phyloP scores from a whole-genome alignment of 2,113 vertebrate genomes.

The Strix uralensis region DNA sequence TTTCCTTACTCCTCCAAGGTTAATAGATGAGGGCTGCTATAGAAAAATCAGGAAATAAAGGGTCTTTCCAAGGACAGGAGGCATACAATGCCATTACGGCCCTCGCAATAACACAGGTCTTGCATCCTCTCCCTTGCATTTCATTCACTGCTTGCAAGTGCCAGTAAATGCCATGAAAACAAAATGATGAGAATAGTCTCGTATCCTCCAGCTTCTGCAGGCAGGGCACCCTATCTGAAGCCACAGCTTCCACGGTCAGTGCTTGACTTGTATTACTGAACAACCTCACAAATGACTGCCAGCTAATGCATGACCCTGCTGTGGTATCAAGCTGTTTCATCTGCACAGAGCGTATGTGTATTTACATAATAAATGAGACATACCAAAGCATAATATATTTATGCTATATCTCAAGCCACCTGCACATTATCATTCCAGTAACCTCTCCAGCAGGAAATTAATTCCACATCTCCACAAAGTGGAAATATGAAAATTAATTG shows the following conservation, averaged over 20 bases:
- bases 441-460: slow-evolving; percentile 55
- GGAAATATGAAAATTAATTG: slow-evolving; percentile 46
- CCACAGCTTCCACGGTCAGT: not conserved
- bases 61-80: not conserved
- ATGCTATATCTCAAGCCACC: slow-evolving; percentile 54
- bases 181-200: not conserved
- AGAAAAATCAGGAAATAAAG: not conserved
- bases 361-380: slow-evolving; percentile 67
- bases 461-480: slow-evolving; percentile 23
- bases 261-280: slow-evolving; percentile 38
- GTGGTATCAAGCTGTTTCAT: not conserved
- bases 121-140: not conserved
- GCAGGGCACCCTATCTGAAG: not conserved
- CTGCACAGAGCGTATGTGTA: not conserved
- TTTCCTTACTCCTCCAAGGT: not conserved
- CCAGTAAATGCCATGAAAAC: not conserved
- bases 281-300: not conserved
- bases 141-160: not conserved
- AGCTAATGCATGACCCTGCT: not conserved
- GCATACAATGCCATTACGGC: not conserved
- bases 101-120: not conserved
- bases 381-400: slow-evolving; percentile 61
- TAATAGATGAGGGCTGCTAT: not conserved
- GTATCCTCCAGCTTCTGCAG: accelerated
- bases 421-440: slow-evolving; percentile 56